Conservation (phyloP, 2,888 invertebrate genomes). For the Arge pagana region DNA sequence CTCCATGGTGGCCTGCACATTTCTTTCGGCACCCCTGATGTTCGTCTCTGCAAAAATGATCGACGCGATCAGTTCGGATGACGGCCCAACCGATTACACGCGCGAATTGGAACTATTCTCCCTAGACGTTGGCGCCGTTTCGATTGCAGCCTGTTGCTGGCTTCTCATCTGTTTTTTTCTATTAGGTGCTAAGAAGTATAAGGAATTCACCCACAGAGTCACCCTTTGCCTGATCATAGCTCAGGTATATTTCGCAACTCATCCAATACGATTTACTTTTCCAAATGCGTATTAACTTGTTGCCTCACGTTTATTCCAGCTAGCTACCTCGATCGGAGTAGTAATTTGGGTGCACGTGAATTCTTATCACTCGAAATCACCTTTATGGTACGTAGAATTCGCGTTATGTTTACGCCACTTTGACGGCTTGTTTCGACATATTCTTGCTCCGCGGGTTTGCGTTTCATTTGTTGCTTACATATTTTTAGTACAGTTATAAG, state of each 20-base stretch:
- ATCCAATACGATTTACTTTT: neutral
- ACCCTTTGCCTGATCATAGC: constrained; percentile 79
- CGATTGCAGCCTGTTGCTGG: constrained; percentile 79
- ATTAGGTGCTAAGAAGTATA: constrained; percentile 74
- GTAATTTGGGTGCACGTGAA: constrained; percentile 52
- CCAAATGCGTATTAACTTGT: neutral
- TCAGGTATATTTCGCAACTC: constrained; percentile 65
- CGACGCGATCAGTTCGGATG: constrained; percentile 44
- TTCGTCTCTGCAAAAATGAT: constrained; percentile 94
- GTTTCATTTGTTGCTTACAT: too few species aligned
- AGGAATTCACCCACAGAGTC: constrained; percentile 79
- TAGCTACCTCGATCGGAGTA: constrained; percentile 45
- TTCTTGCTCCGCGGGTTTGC: too few species aligned
- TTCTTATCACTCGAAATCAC: constrained; percentile 34
- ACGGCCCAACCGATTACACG: constrained; percentile 75
- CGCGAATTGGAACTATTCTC: constrained; percentile 78
- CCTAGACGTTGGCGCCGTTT: constrained; percentile 82
- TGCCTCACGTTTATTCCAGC: constrained; percentile 31
- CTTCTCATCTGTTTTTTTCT: constrained; percentile 69
- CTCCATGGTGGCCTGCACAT: constrained; percentile 93
- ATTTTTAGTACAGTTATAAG: too few species aligned
- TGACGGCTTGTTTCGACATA: too few species aligned
- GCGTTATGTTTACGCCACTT: too few species aligned
- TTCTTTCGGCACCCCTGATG: constrained; percentile 93
- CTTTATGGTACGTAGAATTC: constrained; percentile 45